These are phyloP conservation scores for Gobiocypris rarus DNA, from an alignment of 2,113 vertebrate genomes.

Conservation along the genomic window DNA sequence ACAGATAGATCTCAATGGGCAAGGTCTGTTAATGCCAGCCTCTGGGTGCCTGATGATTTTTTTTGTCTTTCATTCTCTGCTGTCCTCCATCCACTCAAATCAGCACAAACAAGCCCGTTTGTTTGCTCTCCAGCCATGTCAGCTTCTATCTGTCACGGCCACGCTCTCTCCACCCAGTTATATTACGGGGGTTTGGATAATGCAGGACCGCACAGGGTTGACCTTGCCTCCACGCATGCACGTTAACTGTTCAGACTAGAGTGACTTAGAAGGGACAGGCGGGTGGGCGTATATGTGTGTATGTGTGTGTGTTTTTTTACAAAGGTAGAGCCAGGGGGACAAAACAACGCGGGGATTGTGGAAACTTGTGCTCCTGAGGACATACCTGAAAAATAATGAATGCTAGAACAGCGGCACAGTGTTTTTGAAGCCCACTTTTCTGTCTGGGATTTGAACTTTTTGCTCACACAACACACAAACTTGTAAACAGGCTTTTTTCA, in stretches of 20 bases:
- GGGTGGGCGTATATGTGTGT: conserved; percentile 48
- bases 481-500: conserved; percentile 25
- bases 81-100: conserved; percentile 48
- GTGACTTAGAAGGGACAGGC: conserved; percentile 67
- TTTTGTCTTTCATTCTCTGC: conserved; percentile 25
- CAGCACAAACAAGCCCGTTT: conserved; percentile 25
- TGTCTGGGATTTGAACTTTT: background rate
- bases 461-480: background rate
- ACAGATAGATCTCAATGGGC: conserved; percentile 34
- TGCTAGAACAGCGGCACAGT: background rate
- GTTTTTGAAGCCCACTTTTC: conserved; percentile 29
- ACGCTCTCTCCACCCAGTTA: conserved; percentile 32
- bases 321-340: conserved; percentile 22
- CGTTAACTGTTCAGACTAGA: conserved; percentile 23
- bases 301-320: conserved; percentile 58
- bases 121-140: conserved; percentile 56
- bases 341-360: conserved; percentile 23
- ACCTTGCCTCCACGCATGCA: conserved; percentile 58
- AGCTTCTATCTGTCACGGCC: conserved; percentile 53
- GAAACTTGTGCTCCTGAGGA: conserved; percentile 27
- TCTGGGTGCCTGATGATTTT: conserved; percentile 10
- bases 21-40: conserved; percentile 40
- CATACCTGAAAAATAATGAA: conserved; percentile 28
- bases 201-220: conserved; percentile 42
- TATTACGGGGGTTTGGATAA: conserved; percentile 52